Base-by-base conservation (phyloP, 2,113 vertebrate genomes). In the Sinocyclocheilus maitianheensis region DNA sequence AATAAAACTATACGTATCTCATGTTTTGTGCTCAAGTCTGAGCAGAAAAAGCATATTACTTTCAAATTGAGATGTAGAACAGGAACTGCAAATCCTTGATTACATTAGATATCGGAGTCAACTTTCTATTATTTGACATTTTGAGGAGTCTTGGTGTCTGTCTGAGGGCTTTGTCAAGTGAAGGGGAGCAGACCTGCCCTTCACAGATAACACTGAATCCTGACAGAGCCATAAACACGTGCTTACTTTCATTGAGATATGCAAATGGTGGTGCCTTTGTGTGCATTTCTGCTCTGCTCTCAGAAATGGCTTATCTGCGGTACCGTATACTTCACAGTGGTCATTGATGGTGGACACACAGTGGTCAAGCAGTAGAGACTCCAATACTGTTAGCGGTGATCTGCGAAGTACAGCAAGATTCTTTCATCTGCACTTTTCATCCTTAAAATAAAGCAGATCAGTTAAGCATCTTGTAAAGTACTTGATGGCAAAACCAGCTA, bases 281-380 rank as follows among this genome's bases (percentile, higher is more conserved):
- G 46, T 26, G 76, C 26, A 20, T 77, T 55, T 58, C 62, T 34
- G 51, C 14, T 77, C 24, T 60, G 77, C 18, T 18, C 77, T 58
- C 77, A 60, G 30, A 55, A 77, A 77, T 77, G 75, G 24, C 26
- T 58, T 78, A 60, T 78, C 51, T 78, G 30, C 13, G 16, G 16
- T 58, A 22, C 18, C 0, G 5, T 58, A 37, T 13, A 37, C 5
- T 22, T 20, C 14, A 78, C 76, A 58, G 12, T 76, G 51, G 76
- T 34, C 40, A 26, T 4, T 30, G 46, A 30, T 3, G 22, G 37
- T 12, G 22, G 20, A 67, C 4, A 48, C 37, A 75, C 18, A 48
- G 40, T 75, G 72, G 72, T 48, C 22, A 46, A 76, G 5, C 5
- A 24, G 24, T 13, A 63, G 62, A 53, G 62, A 26, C n/a, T 67